These are phyloP conservation scores for Stegophylla sp. DNA, from an alignment of 2,888 invertebrate genomes.

Conservation along the genomic window DNA sequence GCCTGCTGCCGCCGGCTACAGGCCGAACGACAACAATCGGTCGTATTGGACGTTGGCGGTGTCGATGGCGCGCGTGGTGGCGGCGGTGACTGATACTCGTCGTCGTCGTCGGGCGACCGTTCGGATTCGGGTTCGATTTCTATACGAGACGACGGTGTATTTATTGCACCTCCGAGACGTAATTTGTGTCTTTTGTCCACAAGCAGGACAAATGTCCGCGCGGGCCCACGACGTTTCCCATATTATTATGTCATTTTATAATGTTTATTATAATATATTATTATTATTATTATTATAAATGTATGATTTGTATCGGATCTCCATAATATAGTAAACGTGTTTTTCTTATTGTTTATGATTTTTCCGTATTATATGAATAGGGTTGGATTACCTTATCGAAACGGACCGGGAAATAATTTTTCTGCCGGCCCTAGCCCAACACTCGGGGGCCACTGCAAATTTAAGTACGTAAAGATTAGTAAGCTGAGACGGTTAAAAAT, in stretches of 20 bases:
- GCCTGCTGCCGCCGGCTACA: not conserved
- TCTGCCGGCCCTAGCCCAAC: too few relatives aligned
- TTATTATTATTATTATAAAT: too few relatives aligned
- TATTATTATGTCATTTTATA: slow-evolving; percentile 2
- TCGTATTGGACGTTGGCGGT: not conserved
- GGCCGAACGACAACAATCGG: slow-evolving; percentile 29
- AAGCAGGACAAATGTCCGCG: not conserved
- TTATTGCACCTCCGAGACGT: slow-evolving; percentile 33
- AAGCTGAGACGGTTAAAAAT: too few relatives aligned
- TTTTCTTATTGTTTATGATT: not conserved
- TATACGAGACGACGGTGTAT: too few relatives aligned
- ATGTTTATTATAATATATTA: not conserved
- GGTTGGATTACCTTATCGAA: too few relatives aligned
- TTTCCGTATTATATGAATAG: not conserved
- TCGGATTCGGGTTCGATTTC: slow-evolving; percentile 22
- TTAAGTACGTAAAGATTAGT: too few relatives aligned
- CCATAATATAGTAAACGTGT: not conserved
- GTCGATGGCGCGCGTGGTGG: too few relatives aligned
- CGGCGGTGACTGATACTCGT: slow-evolving; percentile 19
- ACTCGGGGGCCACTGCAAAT: too few relatives aligned
- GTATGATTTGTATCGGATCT: not conserved
- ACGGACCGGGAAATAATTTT: too few relatives aligned
- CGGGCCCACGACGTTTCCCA: not conserved
- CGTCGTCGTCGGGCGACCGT: slow-evolving; percentile 3
- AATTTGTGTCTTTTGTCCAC: not conserved